Evolutionary conservation across 2,797 vertebrate species (phyloP).

Genomic region (Alca torda): DNA sequence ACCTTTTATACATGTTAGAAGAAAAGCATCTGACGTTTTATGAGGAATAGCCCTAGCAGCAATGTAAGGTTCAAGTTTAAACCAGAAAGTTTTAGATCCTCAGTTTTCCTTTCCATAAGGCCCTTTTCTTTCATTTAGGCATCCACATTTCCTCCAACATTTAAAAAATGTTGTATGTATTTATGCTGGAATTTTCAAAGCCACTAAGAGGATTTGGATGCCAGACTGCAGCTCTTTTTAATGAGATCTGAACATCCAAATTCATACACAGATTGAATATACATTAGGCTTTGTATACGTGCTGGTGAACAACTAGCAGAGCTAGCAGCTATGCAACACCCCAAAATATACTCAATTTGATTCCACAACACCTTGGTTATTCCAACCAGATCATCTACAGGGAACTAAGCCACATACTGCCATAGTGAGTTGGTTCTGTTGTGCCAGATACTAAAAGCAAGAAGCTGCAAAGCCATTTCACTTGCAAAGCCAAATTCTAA

Average conservation of each 20-base stretch:
- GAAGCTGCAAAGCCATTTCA: not conserved
- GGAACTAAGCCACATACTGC: not conserved
- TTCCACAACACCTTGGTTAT: not conserved
- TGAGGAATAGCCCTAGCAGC: not conserved
- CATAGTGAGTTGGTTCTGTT: not conserved
- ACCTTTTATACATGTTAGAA: not conserved
- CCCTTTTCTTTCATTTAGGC: not conserved
- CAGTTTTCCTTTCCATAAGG: not conserved
- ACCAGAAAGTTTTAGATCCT: not conserved
- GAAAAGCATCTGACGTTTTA: not conserved
- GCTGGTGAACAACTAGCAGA: not conserved
- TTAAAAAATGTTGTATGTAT: not conserved
- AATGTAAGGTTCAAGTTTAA: not conserved
- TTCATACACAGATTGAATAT: not conserved
- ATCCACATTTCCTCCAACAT: not conserved
- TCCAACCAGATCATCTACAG: not conserved
- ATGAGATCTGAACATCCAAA: not conserved
- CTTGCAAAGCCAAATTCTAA: slow-evolving; percentile 12
- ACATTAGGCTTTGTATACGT: not conserved
- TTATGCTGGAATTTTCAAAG: slow-evolving; percentile 42
- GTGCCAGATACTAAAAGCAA: not conserved
- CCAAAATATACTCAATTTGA: not conserved
- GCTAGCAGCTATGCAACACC: not conserved
- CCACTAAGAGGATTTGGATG: not conserved
- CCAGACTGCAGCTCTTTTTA: not conserved